Evolutionary conservation across 92 coral and sea anemone species (phyloP).

Genomic region (Meandrina meandrites): DNA sequence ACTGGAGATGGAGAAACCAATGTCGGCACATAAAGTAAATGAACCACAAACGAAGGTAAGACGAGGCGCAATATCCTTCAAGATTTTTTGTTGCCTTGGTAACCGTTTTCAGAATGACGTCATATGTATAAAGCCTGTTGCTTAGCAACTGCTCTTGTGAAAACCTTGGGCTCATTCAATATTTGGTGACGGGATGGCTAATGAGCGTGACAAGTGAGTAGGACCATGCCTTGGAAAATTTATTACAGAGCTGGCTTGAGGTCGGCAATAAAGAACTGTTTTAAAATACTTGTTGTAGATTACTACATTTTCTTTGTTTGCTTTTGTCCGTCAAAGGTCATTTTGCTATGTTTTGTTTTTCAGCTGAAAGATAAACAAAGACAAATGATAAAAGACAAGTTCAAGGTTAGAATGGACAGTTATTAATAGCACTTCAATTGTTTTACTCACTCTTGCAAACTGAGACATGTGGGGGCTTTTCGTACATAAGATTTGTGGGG

Average conservation of each 20-base stretch:
- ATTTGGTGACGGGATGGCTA: no score
- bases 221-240: no score
- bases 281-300: no score
- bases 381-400: constrained; percentile 93
- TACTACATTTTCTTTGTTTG: neutral
- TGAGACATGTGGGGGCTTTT: no score
- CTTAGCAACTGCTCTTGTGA: no score
- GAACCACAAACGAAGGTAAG: constrained; percentile 63
- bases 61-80: neutral
- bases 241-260: no score
- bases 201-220: no score
- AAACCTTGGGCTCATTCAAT: no score
- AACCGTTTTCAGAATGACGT: no score
- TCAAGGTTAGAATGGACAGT: constrained; percentile 68
- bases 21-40: constrained; percentile 59
- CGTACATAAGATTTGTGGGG: no score
- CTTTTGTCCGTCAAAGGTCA: neutral
- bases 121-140: no score
- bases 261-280: no score
- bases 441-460: neutral
- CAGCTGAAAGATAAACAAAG: constrained; percentile 96
- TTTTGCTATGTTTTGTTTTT: constrained; percentile 6
- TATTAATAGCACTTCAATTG: neutral
- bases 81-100: neutral
- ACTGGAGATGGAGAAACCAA: constrained; percentile 94